Base-by-base conservation (phyloP, 2,888 invertebrate genomes). In the Cerastis rubricosa region DNA sequence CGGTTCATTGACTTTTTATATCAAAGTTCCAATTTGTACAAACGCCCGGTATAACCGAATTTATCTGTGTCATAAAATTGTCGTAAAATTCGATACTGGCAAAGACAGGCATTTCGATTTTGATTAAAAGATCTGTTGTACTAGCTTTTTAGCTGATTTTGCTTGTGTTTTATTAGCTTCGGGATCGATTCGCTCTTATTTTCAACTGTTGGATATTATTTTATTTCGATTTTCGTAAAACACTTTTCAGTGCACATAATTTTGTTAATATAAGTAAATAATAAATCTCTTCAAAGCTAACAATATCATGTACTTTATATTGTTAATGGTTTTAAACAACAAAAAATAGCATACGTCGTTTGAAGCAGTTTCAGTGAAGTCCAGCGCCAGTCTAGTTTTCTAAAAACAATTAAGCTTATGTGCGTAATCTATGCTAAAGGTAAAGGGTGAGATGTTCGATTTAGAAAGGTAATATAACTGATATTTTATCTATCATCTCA, bases 31-130 rank as follows among this genome's bases (percentile, higher is more conserved):
- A 93, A 94, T 94, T 94, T 92, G 93, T 93, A 87, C 87, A 83
- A 89, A 89, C 89, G 90, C 88, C 89, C 90, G 89, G 89, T 80
- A 81, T 76, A 78, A 78, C 85, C 35, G 83, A 87, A 89, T 93
- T 91, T 94, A 94, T 95, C 93, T 84, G 66, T 71, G 76, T 90
- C 92, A 91, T 95, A 93, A 95, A 95, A 94, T 81, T 83, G 89
- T 93, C 95, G 93, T 95, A 93, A 95, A 95, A 94, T 85, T 79
- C 85, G 92, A 93, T 91, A 91, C 91, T 89, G 83, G 80, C 83
- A 89, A 88, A 89, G 87, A 91, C 90, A 89, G 88, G 86, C 87
- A 84, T 87, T 86, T 87, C 72, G 66, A 69, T 64, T 78, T 85
- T 84, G 89, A 90, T 92, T 88, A 85, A 80, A 85, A 84, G 72